These are phyloP conservation scores for Spilogale gracilis DNA, from an alignment of 2,113 vertebrate species.

Conservation along the genomic window DNA sequence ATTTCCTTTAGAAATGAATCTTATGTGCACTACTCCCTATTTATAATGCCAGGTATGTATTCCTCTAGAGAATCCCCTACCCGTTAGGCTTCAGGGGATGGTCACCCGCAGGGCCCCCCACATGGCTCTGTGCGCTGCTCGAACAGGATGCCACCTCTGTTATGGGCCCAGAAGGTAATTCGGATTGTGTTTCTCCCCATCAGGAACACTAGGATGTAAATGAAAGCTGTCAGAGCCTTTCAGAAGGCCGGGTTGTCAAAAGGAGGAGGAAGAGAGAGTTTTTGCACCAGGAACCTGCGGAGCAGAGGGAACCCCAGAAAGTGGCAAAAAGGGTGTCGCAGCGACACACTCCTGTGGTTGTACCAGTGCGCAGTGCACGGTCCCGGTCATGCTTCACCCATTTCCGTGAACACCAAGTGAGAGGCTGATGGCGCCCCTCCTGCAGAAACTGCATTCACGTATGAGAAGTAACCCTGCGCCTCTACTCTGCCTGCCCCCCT, in stretches of 20 bases:
- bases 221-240: slow-evolving; percentile 35
- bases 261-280: not conserved
- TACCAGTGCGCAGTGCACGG: not conserved
- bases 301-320: not conserved
- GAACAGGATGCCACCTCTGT: not conserved
- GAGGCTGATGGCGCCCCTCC: not conserved
- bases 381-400: not conserved
- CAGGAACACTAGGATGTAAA: not conserved
- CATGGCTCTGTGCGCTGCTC: not conserved
- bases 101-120: not conserved
- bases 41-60: not conserved
- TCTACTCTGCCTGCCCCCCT: not conserved
- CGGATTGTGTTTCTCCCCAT: not conserved
- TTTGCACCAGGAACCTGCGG: not conserved
- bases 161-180: not conserved
- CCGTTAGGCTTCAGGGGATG: not conserved
- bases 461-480: not conserved
- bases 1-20: not conserved
- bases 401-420: not conserved
- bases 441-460: not conserved
- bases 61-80: not conserved
- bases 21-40: not conserved
- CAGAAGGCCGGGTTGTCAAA: not conserved
- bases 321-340: not conserved
- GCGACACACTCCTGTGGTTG: not conserved